phyloP scores from a whole-genome alignment of 2,888 invertebrate genomes.

The Dasypolia templi region DNA sequence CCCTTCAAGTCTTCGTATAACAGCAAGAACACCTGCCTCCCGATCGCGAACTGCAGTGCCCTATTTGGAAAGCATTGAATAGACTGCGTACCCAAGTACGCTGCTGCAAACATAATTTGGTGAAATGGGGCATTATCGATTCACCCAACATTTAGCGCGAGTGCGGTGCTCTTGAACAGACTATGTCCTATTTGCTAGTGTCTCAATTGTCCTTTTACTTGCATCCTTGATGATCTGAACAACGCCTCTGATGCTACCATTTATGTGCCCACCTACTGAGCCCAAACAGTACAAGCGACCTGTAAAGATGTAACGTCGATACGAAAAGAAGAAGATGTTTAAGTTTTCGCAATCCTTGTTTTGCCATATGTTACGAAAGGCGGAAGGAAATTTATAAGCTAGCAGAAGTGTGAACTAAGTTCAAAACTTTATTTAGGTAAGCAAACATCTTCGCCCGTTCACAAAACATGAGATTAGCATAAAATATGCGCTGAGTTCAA shows the following conservation, averaged over 20 bases:
- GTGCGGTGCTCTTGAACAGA: background rate
- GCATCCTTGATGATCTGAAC: background rate
- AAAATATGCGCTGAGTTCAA: constrained; percentile 53
- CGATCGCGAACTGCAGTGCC: too few relatives aligned
- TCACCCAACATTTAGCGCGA: background rate
- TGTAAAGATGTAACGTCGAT: background rate
- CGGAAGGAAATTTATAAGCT: background rate
- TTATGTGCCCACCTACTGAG: background rate
- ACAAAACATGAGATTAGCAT: constrained; percentile 54
- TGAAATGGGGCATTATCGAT: too few relatives aligned
- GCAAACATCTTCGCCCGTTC: constrained; percentile 22
- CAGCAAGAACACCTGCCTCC: background rate
- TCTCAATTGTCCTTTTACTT: background rate
- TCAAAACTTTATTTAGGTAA: constrained; percentile 12
- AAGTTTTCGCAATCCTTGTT: background rate
- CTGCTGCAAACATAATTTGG: too few relatives aligned
- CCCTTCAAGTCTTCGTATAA: background rate
- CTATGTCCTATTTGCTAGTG: background rate
- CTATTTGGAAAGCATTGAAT: too few relatives aligned
- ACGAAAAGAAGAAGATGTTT: background rate
- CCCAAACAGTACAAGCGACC: background rate
- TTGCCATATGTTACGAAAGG: background rate
- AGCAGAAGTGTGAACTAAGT: constrained; percentile 15
- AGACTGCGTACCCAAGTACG: too few relatives aligned
- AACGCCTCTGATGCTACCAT: background rate